A percentile compares a stretch with the other conserved stretches of the same genome.
Conservation (phyloP, 2,113 vertebrate genomes). For the Fregetta grallaria region DNA sequence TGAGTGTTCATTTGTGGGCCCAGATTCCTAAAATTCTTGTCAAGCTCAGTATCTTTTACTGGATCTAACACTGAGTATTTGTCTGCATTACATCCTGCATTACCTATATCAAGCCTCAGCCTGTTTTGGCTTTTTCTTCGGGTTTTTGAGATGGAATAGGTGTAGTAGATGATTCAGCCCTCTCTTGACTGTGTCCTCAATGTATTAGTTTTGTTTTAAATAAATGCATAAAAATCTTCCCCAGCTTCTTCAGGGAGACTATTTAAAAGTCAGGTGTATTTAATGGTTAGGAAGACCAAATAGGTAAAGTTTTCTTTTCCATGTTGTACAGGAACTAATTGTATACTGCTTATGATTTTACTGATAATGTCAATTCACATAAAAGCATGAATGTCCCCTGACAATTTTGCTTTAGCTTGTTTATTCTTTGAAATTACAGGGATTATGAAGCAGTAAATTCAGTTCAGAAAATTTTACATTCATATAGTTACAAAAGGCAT, state of each 20-base stretch:
- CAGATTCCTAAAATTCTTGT: neutral
- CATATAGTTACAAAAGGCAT: neutral
- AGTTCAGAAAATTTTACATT: neutral
- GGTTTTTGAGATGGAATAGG: neutral
- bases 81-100: neutral
- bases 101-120: neutral
- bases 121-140: neutral
- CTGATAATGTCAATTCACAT: neutral
- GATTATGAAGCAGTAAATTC: neutral
- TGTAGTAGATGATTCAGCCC: neutral
- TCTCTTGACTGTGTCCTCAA: neutral
- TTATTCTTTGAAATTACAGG: neutral
- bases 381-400: neutral
- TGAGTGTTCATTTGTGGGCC: neutral
- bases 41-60: neutral
- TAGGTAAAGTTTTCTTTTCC: neutral
- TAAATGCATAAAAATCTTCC: neutral
- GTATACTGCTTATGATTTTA: neutral
- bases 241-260: neutral
- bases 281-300: neutral
- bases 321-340: neutral
- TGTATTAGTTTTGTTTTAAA: neutral
- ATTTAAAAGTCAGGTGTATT: neutral
- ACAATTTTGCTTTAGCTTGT: neutral
- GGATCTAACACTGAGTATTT: neutral